These are phyloP conservation scores for Parnassius apollo DNA, from an alignment of 2,888 invertebrate species.

Conservation along the genomic window DNA sequence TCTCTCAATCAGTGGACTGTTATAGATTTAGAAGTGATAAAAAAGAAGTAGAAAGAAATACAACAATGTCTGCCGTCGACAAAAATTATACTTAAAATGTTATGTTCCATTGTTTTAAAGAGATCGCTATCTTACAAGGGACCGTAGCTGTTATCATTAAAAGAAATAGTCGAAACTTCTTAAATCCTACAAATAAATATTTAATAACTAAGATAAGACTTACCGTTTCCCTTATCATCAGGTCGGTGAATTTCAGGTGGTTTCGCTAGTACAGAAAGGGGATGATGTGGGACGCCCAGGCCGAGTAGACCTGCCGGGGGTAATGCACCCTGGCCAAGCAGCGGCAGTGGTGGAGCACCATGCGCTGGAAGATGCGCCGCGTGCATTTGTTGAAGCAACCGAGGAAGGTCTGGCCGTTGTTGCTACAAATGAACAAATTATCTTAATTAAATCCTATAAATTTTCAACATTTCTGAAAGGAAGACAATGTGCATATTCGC, in stretches of 20 bases:
- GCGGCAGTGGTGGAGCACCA: conserved; percentile 86
- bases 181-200: too few species aligned
- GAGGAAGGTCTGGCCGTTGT: conserved; percentile 91
- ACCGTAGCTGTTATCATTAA: too few species aligned
- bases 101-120: too few species aligned
- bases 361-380: conserved; percentile 90
- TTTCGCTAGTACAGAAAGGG: conserved; percentile 87
- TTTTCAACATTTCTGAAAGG: too few species aligned
- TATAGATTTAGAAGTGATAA: too few species aligned
- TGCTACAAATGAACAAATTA: conserved; percentile 56
- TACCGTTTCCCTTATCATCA: conserved; percentile 89
- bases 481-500: not conserved
- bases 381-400: conserved; percentile 95
- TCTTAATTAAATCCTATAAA: too few species aligned
- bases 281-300: conserved; percentile 86
- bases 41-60: too few species aligned
- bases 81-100: too few species aligned
- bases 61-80: too few species aligned
- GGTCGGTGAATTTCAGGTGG: conserved; percentile 90
- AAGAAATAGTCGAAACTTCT: too few species aligned
- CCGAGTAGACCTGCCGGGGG: conserved; percentile 84
- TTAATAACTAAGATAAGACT: conserved; percentile 44
- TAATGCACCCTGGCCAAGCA: conserved; percentile 72
- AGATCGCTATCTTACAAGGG: too few species aligned
- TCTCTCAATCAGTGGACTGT: too few species aligned